Percentiles rank a stretch among this genome's conserved stretches.
These are phyloP conservation scores for Saturnia japonica DNA, from an alignment of 2,888 invertebrate species.

Conservation along the genomic window DNA sequence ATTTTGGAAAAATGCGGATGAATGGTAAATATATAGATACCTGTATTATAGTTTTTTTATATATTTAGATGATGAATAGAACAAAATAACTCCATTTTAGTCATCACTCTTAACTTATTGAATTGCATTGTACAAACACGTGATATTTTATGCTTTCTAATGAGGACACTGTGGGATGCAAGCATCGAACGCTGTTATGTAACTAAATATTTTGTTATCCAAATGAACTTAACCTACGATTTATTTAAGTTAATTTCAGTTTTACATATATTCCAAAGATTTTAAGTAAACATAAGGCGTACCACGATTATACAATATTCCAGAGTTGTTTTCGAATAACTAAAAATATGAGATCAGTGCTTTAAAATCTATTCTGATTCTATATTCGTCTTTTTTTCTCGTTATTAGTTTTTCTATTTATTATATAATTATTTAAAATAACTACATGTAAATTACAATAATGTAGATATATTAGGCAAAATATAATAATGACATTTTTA, in stretches of 20 bases:
- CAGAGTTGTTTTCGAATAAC: not conserved
- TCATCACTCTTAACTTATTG: constrained; percentile 21
- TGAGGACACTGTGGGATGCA: constrained; percentile 33
- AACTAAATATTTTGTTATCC: constrained; percentile 39
- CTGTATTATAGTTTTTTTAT: too few relatives aligned
- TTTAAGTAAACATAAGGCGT: constrained; percentile 19
- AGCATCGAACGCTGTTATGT: constrained; percentile 33
- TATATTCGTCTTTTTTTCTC: not conserved
- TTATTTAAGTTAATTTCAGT: constrained; percentile 40
- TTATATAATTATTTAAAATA: too few relatives aligned
- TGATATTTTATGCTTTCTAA: constrained; percentile 38
- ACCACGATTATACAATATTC: not conserved
- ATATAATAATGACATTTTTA: too few relatives aligned
- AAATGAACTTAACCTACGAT: constrained; percentile 34
- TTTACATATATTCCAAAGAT: constrained; percentile 28
- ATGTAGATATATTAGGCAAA: too few relatives aligned
- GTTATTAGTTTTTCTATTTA: not conserved
- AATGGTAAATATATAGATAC: too few relatives aligned
- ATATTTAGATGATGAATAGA: not conserved
- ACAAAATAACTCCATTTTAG: constrained; percentile 26
- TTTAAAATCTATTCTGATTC: not conserved
- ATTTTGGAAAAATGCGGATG: too few relatives aligned
- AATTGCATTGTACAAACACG: constrained; percentile 36
- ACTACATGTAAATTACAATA: too few relatives aligned
- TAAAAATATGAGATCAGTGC: not conserved